phyloP scores from a whole-genome alignment of 2,797 vertebrate genomes.

The Poeciliopsis infans region DNA sequence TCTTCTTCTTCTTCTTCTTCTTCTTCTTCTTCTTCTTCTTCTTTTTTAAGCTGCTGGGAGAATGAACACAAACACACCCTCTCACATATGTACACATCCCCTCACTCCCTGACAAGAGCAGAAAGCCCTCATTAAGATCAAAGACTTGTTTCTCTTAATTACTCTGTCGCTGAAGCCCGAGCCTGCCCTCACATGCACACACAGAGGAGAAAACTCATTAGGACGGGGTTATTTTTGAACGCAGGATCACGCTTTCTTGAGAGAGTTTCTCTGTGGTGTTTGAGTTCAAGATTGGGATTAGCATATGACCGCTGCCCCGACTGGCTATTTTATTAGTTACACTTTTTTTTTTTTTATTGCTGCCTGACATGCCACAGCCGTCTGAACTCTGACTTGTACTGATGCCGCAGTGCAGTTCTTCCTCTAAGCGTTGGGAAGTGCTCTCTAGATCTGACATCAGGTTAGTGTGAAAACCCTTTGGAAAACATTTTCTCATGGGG shows the following conservation, averaged over 20 bases:
- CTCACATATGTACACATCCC: constrained; percentile 37
- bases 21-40: constrained; percentile 11
- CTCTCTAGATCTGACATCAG: not conserved
- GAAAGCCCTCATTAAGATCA: constrained; percentile 78
- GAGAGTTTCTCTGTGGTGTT: constrained; percentile 17
- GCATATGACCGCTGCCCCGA: not conserved
- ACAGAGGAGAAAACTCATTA: constrained; percentile 62
- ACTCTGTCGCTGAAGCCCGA: constrained; percentile 63
- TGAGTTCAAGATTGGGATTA: constrained; percentile 8
- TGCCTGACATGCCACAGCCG: not conserved
- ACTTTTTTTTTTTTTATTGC: constrained; percentile 1
- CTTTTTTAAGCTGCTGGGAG: constrained; percentile 25
- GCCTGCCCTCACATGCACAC: constrained; percentile 50
- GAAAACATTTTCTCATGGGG: not conserved
- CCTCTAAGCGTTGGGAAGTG: not conserved
- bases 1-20: constrained; percentile 13
- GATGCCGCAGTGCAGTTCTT: not conserved
- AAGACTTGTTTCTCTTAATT: constrained; percentile 74
- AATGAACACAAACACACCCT: constrained; percentile 32
- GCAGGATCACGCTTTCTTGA: constrained; percentile 20
- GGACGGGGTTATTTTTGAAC: constrained; percentile 66
- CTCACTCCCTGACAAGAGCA: constrained; percentile 46
- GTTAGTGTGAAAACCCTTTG: not conserved
- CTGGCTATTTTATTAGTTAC: constrained; percentile 13
- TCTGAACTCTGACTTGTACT: not conserved